Percentiles rank a stretch among this genome's conserved stretches.
phyloP scores from a whole-genome alignment of 2,797 vertebrate genomes.

The Sylvilagus floridanus region DNA sequence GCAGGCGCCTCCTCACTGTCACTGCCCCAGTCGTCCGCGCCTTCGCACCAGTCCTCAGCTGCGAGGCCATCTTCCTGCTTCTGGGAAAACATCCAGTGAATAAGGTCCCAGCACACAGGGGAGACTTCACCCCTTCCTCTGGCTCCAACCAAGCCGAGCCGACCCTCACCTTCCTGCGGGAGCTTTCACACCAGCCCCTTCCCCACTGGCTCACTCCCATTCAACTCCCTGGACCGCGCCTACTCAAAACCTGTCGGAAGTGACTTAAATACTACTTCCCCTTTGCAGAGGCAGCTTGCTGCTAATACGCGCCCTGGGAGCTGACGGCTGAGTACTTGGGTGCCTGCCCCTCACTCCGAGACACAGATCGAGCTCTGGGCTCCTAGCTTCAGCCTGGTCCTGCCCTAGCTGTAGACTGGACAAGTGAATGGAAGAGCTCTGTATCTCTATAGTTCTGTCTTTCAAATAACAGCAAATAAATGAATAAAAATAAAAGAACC shows the following conservation, averaged over 20 bases:
- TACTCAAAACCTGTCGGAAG: background rate
- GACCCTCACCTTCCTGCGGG: background rate
- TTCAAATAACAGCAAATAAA: too few species aligned
- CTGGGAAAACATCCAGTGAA: constrained; percentile 63
- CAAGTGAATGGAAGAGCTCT: too few species aligned
- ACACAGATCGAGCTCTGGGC: too few species aligned
- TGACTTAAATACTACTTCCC: background rate
- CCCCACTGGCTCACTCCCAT: background rate
- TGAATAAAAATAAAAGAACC: background rate
- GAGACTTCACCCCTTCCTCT: background rate
- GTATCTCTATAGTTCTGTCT: too few species aligned
- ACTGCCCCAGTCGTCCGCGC: constrained; percentile 94
- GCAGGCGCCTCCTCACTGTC: constrained; percentile 78
- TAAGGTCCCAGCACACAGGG: background rate
- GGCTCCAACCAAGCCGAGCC: background rate
- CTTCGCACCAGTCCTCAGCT: constrained; percentile 92
- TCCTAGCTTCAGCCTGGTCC: too few species aligned
- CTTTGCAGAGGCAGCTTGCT: background rate
- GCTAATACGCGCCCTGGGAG: too few species aligned
- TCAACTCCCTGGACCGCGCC: background rate
- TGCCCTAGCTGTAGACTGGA: too few species aligned
- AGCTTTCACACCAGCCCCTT: background rate
- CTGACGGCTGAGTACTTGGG: too few species aligned
- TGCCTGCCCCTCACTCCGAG: too few species aligned
- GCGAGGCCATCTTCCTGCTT: constrained; percentile 65